A percentile compares a stretch with the other conserved stretches of the same genome.
Conservation (phyloP, 2,888 invertebrate species). For the Trachelus stipa region DNA sequence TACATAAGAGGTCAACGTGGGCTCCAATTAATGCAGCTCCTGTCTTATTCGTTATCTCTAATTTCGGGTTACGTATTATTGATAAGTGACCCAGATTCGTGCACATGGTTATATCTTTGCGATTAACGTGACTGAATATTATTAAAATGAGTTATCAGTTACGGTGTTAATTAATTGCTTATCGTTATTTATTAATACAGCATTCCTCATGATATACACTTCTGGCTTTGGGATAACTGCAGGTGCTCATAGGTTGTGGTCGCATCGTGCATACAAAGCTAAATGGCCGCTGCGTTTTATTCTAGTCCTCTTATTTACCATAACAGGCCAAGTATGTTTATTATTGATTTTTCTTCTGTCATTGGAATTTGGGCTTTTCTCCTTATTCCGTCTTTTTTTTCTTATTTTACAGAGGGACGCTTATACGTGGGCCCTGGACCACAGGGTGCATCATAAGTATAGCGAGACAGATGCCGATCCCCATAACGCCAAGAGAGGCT, state of each 20-base stretch:
- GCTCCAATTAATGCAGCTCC: no score
- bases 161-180: not conserved
- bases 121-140: no score
- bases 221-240: slow-evolving; percentile 88
- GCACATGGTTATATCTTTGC: no score
- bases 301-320: slow-evolving; percentile 79
- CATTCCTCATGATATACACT: slow-evolving; percentile 73
- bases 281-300: slow-evolving; percentile 77
- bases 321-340: slow-evolving; percentile 79
- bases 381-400: not conserved
- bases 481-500: slow-evolving; percentile 85
- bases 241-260: slow-evolving; percentile 85
- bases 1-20: no score
- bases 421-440: slow-evolving; percentile 88
- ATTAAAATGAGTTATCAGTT: no score
- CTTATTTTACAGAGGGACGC: slow-evolving; percentile 76
- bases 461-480: slow-evolving; percentile 89
- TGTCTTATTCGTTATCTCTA: no score
- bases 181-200: slow-evolving; percentile 64
- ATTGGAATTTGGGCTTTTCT: not conserved
- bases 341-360: not conserved
- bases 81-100: no score
- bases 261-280: slow-evolving; percentile 82
- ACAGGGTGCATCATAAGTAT: slow-evolving; percentile 90
- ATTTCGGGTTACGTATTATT: no score